Base-by-base conservation (phyloP, 2,888 invertebrate species). In the Stenoptilia bipunctidactyla region DNA sequence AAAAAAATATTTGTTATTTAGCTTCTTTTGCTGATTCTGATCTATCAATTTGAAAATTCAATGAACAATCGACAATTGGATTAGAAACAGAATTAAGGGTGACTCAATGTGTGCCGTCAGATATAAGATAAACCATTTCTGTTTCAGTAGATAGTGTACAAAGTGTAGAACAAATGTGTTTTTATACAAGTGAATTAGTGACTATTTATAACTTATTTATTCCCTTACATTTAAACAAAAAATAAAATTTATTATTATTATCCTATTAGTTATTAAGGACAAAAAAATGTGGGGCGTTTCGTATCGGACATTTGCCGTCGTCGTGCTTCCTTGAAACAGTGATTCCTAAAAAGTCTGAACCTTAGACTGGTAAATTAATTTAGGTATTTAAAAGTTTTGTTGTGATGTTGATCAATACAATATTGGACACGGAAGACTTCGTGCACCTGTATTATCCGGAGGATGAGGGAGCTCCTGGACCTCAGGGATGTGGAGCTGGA, bases 361-460 rank as follows among this genome's bases (percentile, higher is more conserved):
- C 57, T 47, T 71, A 66, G 66, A 73, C 68, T 74, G 76, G 58
- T 64, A 64, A 65, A 61, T 70, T 20, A 20, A 8, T 20, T 20
- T 20, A 20, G 20, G 20, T 69, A 73, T 69, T 73, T 65, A 65
- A 69, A 75, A 65, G 63, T 61, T 67, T 55, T 44, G 50, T 50
- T 62, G 62, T 69, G 67, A 83, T 83, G 83, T 71, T 83, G 80
- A 83, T 83, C 70, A 83, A 83, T 63, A 83, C 83, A 42, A 80
- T 62, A 57, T 68, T 83, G 70, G 83, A 83, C 76, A 83, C 83
- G 74, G 83, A 83, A 63, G 83, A 83, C 68, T 83, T 83, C 76
- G 83, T 83, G 72, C 83, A 83, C 46, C 62, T 83, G 40, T 82
- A 83, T 61, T 83, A 83, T 47, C 69, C 80, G 41, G 83, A 83